Evolutionary conservation across 2,797 vertebrate species (phyloP).

Genomic region (Ficedula albicollis): DNA sequence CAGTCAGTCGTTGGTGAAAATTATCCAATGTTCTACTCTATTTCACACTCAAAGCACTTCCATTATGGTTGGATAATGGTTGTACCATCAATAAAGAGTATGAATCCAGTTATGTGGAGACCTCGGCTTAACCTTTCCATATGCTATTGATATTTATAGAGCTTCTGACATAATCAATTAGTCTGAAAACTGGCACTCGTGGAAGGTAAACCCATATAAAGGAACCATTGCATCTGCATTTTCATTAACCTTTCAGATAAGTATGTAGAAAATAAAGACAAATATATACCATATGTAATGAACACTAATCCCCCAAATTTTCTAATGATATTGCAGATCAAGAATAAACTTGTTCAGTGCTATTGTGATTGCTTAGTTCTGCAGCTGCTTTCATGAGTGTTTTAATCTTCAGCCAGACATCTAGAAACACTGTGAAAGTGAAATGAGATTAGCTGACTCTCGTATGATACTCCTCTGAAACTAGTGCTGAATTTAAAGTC

Average conservation of each 20-base stretch:
- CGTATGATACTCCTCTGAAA: not conserved
- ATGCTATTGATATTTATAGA: conserved; percentile 76
- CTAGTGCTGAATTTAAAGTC: not conserved
- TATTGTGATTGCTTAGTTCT: not conserved
- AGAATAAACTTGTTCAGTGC: not conserved
- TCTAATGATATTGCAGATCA: conserved; percentile 22
- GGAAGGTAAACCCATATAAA: conserved; percentile 52
- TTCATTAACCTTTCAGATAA: conserved; percentile 59
- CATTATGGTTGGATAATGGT: conserved; percentile 69
- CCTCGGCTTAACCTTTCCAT: conserved; percentile 67
- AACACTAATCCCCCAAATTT: not conserved
- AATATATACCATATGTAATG: conserved; percentile 19
- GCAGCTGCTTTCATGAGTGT: not conserved
- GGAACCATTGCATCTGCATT: conserved; percentile 44
- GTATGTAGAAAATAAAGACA: conserved; percentile 20
- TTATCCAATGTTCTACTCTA: conserved; percentile 58
- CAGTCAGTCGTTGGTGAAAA: conserved; percentile 24
- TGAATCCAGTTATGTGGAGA: conserved; percentile 60
- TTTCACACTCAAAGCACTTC: conserved; percentile 71
- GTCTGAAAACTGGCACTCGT: conserved; percentile 57
- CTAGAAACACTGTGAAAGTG: not conserved
- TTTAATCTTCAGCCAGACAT: conserved; percentile 2
- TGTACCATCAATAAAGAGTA: conserved; percentile 68
- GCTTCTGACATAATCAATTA: conserved; percentile 75
- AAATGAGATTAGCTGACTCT: conserved; percentile 13